Evolutionary conservation across 2,113 vertebrate species (phyloP).

Genomic region (Epinephelus cyanopodus): DNA sequence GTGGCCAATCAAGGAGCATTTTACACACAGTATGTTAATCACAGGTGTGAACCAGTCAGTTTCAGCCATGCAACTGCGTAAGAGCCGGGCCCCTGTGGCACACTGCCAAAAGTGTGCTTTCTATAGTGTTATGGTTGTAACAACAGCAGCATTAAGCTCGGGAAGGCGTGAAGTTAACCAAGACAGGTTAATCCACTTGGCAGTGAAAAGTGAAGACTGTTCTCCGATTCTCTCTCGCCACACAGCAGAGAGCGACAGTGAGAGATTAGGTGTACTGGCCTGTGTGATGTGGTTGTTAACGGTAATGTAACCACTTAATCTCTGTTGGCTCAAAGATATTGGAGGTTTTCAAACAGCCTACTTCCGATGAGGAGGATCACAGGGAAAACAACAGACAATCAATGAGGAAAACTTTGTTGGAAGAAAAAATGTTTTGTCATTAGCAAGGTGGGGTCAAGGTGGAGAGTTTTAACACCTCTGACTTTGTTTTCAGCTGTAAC

Average conservation of each 20-base stretch:
- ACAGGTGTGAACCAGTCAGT: not conserved
- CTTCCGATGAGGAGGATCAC: constrained; percentile 12
- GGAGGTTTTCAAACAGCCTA: not conserved
- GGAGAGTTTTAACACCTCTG: not conserved
- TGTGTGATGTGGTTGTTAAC: constrained; percentile 45
- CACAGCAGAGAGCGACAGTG: constrained; percentile 22
- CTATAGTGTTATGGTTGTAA: constrained; percentile 20
- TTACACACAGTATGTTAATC: not conserved
- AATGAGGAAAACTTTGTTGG: not conserved
- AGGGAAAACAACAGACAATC: not conserved
- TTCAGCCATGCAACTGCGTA: not conserved
- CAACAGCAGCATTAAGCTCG: not conserved
- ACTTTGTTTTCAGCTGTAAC: not conserved
- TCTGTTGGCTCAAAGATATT: constrained; percentile 20
- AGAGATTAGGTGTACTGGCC: constrained; percentile 44
- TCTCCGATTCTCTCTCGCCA: constrained; percentile 12
- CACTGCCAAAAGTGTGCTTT: not conserved
- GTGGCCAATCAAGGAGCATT: not conserved
- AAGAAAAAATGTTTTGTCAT: not conserved
- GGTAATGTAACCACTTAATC: constrained; percentile 53
- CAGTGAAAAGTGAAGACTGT: constrained; percentile 11
- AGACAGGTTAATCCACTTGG: constrained; percentile 69
- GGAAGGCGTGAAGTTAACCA: constrained; percentile 36
- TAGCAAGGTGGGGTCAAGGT: not conserved
- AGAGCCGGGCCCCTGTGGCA: not conserved